Percentiles rank a stretch among this genome's conserved stretches.
Conservation (phyloP, 2,797 vertebrate species). For the Malurus splendens region DNA sequence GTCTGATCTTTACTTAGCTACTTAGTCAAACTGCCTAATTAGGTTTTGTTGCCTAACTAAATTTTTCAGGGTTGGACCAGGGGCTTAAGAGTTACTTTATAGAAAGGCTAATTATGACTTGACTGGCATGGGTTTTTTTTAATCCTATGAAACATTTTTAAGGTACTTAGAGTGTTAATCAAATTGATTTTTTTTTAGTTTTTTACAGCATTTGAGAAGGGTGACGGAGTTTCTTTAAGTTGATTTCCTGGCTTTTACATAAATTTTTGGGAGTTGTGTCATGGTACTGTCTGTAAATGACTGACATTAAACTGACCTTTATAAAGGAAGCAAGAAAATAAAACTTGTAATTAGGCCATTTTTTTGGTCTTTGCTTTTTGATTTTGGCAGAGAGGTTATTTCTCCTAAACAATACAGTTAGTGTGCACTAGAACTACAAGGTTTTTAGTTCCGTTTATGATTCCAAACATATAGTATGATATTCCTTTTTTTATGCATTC, state of each 20-base stretch:
- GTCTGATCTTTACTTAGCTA: neutral
- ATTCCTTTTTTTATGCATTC: neutral
- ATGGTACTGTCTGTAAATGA: conserved; percentile 32
- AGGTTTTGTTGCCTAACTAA: neutral
- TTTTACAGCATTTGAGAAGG: neutral
- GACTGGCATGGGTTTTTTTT: fast-evolving
- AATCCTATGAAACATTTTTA: neutral
- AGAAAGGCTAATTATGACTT: neutral
- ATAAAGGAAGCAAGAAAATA: neutral
- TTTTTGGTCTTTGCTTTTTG: neutral
- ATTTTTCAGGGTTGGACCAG: neutral
- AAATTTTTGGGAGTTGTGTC: conserved; percentile 41
- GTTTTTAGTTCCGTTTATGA: neutral
- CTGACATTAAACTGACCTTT: conserved; percentile 42
- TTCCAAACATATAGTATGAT: neutral
- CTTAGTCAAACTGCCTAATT: neutral
- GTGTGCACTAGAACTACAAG: neutral
- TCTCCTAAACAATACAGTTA: neutral
- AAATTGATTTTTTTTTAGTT: neutral
- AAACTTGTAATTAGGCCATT: neutral
- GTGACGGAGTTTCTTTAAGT: neutral
- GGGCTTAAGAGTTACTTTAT: neutral
- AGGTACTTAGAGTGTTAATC: neutral
- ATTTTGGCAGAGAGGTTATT: neutral
- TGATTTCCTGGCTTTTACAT: neutral